Base-by-base conservation (phyloP, 2,113 vertebrate species). In the Podiceps cristatus region DNA sequence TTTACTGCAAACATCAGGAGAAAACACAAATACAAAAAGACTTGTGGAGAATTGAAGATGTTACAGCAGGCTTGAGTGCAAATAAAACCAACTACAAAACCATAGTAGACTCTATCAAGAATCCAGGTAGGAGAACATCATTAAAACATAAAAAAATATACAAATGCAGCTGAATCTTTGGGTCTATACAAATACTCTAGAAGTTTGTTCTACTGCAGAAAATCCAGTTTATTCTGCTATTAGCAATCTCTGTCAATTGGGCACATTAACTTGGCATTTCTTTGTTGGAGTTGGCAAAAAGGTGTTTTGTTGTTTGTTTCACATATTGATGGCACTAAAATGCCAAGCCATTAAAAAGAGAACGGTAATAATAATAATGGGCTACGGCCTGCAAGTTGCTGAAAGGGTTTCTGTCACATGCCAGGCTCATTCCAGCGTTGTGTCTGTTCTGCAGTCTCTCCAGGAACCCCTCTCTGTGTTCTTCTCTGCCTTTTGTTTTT, bases 21-120 rank as follows among this genome's bases (percentile, higher is more conserved):
- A 99, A 99, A 96, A 97, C 98, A 20, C 99, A 99, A 98, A 98
- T 99, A 96, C 99, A 99, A 79, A 99, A 99, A 93, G 99, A 99
- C 96, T 98, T 99, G 86, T 99, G 99, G 99, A 98, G 99, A 96
- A 99, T 99, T 60, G 99, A 99, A 98, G 99, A 99, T 76, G 99
- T 99, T 60, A 99, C 98, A 53, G 99, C 99, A 93, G 99, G 99
- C 87, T 99, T 99, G 97, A 99, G 99, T 97, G 97, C 98, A 93
- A 99, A 98, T 97, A 99, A 99, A 98, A 98, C 98, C 93, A 99
- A 99, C 98, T 99, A 99, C 96, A 99, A 98, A 98, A 98, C 99
- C 97, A 99, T 99, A 66, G 98, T 99, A 88, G 99, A 99, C 69
- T 99, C 99, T 10, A 98, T 99, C 94, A 99, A 99, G 95, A 99